These are phyloP conservation scores for Perccottus glenii DNA, from an alignment of 2,113 vertebrate genomes.

Conservation along the genomic window DNA sequence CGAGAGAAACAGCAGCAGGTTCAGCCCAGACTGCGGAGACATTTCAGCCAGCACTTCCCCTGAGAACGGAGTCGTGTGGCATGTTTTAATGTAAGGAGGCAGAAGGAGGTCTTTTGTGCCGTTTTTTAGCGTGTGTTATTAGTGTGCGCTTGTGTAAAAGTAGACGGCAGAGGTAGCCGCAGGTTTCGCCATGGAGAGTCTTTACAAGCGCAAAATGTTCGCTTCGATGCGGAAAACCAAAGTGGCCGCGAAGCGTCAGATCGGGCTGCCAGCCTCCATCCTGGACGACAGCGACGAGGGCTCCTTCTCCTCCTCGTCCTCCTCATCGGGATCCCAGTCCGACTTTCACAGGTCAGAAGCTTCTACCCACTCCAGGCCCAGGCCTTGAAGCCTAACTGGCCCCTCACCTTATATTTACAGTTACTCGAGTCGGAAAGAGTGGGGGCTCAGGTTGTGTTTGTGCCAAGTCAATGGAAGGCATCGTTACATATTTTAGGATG, in stretches of 20 bases:
- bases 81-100: background rate
- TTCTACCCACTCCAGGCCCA: background rate
- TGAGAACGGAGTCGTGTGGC: background rate
- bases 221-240: constrained; percentile 77
- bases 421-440: too few relatives aligned
- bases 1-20: background rate
- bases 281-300: constrained; percentile 78
- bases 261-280: constrained; percentile 70
- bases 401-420: too few relatives aligned
- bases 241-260: constrained; percentile 65
- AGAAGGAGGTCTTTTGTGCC: background rate
- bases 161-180: constrained; percentile 41
- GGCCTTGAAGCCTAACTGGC: too few relatives aligned
- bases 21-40: too few relatives aligned
- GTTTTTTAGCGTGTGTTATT: background rate
- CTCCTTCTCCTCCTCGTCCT: constrained; percentile 68
- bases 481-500: too few relatives aligned
- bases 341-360: constrained; percentile 60
- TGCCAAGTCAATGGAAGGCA: too few relatives aligned
- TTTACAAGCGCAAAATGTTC: constrained; percentile 79
- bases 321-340: constrained; percentile 59
- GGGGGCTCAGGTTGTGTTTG: too few relatives aligned
- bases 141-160: background rate
- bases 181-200: constrained; percentile 68
- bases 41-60: background rate